phyloP scores from a whole-genome alignment of 2,888 invertebrate species.

The Lottia scabra region DNA sequence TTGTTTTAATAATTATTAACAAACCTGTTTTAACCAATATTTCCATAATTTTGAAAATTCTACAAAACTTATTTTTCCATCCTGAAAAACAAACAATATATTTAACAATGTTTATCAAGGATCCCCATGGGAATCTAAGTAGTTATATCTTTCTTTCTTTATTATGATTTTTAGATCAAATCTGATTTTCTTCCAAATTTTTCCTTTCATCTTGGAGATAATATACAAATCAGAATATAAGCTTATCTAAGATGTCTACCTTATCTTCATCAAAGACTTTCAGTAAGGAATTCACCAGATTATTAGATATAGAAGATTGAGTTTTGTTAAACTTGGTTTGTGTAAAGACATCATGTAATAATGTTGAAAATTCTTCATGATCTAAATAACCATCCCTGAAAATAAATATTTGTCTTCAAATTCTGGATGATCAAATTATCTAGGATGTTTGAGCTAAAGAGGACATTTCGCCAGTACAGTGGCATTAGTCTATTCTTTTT shows the following conservation, averaged over 20 bases:
- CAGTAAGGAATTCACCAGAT: conserved; percentile 38
- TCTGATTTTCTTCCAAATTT: too few species aligned
- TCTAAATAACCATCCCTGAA: conserved; percentile 48
- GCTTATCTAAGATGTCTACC: conserved; percentile 35
- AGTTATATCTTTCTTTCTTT: too few species aligned
- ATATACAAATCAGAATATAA: too few species aligned
- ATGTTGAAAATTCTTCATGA: conserved; percentile 37
- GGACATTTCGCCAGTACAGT: too few species aligned
- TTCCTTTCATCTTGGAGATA: too few species aligned
- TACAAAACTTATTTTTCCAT: conserved; percentile 47
- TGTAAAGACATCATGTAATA: conserved; percentile 39
- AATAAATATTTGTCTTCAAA: conserved; percentile 7
- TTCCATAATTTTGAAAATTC: conserved; percentile 52
- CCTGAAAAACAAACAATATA: conserved; percentile 38
- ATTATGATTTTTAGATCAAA: too few species aligned
- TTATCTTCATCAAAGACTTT: conserved; percentile 48
- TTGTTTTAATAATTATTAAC: not conserved
- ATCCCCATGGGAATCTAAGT: not conserved
- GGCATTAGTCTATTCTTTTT: too few species aligned
- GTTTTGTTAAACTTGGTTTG: conserved; percentile 28
- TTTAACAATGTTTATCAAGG: too few species aligned
- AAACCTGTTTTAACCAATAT: conserved; percentile 59
- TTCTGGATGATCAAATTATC: not conserved
- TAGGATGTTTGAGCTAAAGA: too few species aligned
- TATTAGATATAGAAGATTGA: conserved; percentile 28